Conservation (phyloP, 2,888 invertebrate genomes). For the Cabera pusaria region DNA sequence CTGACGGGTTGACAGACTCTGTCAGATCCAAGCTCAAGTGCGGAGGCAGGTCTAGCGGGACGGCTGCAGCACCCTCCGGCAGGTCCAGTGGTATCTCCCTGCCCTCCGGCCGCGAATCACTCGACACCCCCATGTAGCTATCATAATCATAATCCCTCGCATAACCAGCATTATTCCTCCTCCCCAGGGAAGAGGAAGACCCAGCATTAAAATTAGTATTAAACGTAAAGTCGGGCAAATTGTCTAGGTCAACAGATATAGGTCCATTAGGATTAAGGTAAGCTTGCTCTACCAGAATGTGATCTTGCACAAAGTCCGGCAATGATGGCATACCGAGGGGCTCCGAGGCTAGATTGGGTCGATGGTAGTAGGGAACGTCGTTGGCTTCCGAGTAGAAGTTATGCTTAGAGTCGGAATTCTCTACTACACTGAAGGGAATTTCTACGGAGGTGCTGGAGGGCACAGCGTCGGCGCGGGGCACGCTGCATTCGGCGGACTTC, state of each 20-base stretch:
- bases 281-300: slow-evolving; percentile 91
- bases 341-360: slow-evolving; percentile 71
- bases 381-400: slow-evolving; percentile 71
- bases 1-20: slow-evolving; percentile 73
- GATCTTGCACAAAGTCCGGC: slow-evolving; percentile 95
- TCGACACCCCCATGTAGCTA: slow-evolving; percentile 56
- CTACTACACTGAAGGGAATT: slow-evolving; percentile 75
- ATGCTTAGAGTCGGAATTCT: slow-evolving; percentile 76
- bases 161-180: slow-evolving; percentile 57
- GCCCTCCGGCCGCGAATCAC: slow-evolving; percentile 48
- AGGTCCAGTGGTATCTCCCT: slow-evolving; percentile 65
- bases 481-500: slow-evolving; percentile 53
- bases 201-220: slow-evolving; percentile 76
- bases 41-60: slow-evolving; percentile 62
- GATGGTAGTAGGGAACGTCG: slow-evolving; percentile 67
- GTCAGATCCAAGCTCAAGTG: slow-evolving; percentile 74
- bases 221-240: slow-evolving; percentile 87
- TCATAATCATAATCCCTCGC: slow-evolving; percentile 66
- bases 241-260: slow-evolving; percentile 84
- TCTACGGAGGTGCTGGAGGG: slow-evolving; percentile 75
- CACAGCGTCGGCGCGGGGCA: slow-evolving; percentile 54
- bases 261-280: slow-evolving; percentile 83
- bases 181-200: slow-evolving; percentile 62
- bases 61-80: slow-evolving; percentile 62
- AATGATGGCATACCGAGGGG: slow-evolving; percentile 85